Base-by-base conservation (phyloP, 2,888 invertebrate genomes). In the Caenorhabditis sp. region DNA sequence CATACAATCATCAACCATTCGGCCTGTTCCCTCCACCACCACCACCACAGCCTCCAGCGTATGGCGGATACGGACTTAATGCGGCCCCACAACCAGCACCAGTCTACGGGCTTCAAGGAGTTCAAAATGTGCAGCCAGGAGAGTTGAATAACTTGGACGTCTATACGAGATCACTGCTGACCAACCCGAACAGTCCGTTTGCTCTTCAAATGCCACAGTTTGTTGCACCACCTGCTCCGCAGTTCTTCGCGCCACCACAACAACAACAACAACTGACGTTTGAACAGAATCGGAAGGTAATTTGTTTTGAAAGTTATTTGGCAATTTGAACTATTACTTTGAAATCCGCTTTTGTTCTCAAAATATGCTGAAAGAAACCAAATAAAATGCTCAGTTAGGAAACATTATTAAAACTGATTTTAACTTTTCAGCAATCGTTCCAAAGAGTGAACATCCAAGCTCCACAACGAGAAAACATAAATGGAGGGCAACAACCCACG, bases 401-500 rank as follows among this genome's bases (percentile, higher is more conserved):
- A n/a, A n/a, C n/a, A n/a, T n/a, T n/a, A n/a, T n/a, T n/a, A 2
- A 52, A 52, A n/a, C 9, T 17, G 11, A 24, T 20, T 45, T 58
- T 15, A n/a, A n/a, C n/a, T 56, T 58, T 43, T 27, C 20, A 43
- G 58, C 41, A 41, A 43, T 13, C 7, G 8, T 43, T 77, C 5
- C 65, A 77, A 43, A 15, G 71, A 72, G 32, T 78, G 2, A 58
- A 56, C 15, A 78, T 78, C 24, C 66, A 68, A 68, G 78, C 78
- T 0, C 78, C 78, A 39, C 72, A 73, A 41, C 24, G 78, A 45
- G 78, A 72, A 56, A 39, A 24, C 9, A 6, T 35, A 1, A 17
- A n/a, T 15, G 6, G 8, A 15, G 26, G 11, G 4, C 13, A 17
- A 17, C 62, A 56, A 17, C 41, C 39, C n/a, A 20, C 62, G 9